These are phyloP conservation scores for Saturnia japonica DNA, from an alignment of 2,888 invertebrate genomes.

Conservation along the genomic window DNA sequence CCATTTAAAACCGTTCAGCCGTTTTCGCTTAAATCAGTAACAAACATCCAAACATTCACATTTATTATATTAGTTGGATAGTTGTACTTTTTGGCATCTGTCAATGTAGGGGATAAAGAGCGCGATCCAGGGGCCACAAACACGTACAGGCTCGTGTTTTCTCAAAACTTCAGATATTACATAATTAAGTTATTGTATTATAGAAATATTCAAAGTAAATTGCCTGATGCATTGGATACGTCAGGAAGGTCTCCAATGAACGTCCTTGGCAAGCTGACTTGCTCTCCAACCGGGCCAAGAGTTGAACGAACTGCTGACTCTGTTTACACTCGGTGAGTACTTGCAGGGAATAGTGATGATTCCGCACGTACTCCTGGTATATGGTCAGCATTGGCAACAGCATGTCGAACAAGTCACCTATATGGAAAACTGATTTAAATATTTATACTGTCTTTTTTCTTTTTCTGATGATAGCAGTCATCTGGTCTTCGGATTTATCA, in stretches of 20 bases:
- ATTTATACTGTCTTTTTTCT: slow-evolving; percentile 1
- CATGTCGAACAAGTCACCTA: slow-evolving; percentile 97
- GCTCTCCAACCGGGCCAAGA: slow-evolving; percentile 90
- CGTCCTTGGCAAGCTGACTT: slow-evolving; percentile 93
- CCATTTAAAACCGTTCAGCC: too few relatives aligned
- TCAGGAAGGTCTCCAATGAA: slow-evolving; percentile 93
- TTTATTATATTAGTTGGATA: too few relatives aligned
- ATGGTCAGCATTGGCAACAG: slow-evolving; percentile 96
- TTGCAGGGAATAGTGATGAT: slow-evolving; percentile 96
- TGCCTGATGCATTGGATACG: slow-evolving; percentile 96
- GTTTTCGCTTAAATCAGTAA: too few relatives aligned
- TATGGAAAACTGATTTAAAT: slow-evolving; percentile 15
- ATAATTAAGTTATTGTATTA: too few relatives aligned
- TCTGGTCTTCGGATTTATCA: not conserved
- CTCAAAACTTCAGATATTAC: too few relatives aligned
- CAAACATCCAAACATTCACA: not conserved
- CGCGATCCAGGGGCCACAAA: too few relatives aligned
- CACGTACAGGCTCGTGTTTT: too few relatives aligned
- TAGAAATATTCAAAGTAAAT: not conserved
- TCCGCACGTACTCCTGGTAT: slow-evolving; percentile 96
- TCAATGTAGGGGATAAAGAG: too few relatives aligned
- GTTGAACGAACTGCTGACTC: slow-evolving; percentile 88
- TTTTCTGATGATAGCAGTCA: not conserved
- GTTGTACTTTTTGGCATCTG: too few relatives aligned
- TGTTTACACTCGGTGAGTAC: slow-evolving; percentile 96